These are phyloP conservation scores for Eira barbara DNA, from an alignment of 2,113 vertebrate species.

Conservation along the genomic window DNA sequence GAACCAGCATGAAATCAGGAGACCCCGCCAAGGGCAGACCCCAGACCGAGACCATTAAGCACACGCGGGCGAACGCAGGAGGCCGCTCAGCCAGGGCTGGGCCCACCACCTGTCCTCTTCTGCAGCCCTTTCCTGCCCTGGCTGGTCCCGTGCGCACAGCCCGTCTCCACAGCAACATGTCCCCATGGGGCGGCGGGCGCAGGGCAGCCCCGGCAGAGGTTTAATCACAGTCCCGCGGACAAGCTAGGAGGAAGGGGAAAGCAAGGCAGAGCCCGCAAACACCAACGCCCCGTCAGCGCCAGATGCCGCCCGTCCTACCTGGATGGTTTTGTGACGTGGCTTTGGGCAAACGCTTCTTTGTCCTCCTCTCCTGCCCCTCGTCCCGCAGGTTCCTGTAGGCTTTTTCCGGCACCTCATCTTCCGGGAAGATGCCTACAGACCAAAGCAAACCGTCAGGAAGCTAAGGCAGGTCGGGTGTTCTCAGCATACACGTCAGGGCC, in stretches of 20 bases:
- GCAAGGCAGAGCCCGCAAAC: background rate
- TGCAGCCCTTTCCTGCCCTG: background rate
- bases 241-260: background rate
- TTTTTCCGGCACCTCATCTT: constrained; percentile 85
- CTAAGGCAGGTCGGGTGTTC: rapidly evolving
- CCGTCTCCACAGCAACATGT: rapidly evolving
- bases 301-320: constrained; percentile 41
- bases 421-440: constrained; percentile 88
- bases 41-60: too few species aligned
- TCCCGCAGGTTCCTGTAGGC: constrained; percentile 77
- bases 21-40: background rate
- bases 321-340: background rate
- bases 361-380: constrained; percentile 81
- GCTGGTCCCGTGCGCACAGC: background rate
- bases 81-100: background rate
- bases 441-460: background rate
- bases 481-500: rapidly evolving
- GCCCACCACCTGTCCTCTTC: background rate
- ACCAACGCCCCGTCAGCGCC: rapidly evolving
- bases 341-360: constrained; percentile 38
- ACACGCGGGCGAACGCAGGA: rapidly evolving
- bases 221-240: background rate
- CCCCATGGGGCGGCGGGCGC: background rate
- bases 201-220: background rate
- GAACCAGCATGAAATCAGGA: rapidly evolving